Percentiles rank a stretch among this genome's conserved stretches.
Conservation (phyloP, 2,113 vertebrate genomes). For the Aegotheles bennettii region DNA sequence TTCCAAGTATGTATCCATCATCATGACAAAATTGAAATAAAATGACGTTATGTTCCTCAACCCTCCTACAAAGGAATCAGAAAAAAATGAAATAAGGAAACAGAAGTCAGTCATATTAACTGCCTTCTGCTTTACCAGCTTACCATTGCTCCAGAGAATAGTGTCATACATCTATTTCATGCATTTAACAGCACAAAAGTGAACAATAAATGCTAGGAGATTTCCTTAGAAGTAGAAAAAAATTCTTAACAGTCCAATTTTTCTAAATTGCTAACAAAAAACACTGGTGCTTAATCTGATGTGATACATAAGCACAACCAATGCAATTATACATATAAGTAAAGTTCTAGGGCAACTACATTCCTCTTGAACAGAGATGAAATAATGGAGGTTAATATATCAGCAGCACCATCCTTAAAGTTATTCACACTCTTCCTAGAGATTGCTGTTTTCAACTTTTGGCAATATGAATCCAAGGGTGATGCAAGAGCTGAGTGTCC, state of each 20-base stretch:
- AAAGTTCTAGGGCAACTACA: not conserved
- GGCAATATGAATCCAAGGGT: not conserved
- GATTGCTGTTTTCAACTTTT: not conserved
- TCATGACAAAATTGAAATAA: not conserved
- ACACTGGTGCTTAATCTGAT: not conserved
- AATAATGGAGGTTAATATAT: not conserved
- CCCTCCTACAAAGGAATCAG: not conserved
- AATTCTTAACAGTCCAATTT: not conserved
- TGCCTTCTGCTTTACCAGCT: not conserved
- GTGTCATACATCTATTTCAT: not conserved
- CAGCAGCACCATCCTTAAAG: not conserved
- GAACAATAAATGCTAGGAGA: not conserved
- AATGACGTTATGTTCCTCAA: not conserved
- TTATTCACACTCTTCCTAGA: not conserved
- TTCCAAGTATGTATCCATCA: not conserved
- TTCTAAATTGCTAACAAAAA: not conserved
- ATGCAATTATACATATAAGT: not conserved
- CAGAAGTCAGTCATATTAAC: not conserved
- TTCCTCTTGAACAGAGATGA: not conserved
- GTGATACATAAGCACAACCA: not conserved
- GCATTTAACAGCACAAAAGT: not conserved
- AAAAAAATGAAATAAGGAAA: not conserved
- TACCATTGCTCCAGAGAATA: not conserved
- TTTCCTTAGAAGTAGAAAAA: not conserved
- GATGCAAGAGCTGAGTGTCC: not conserved